A percentile compares a stretch with the other conserved stretches of the same genome.
These are phyloP conservation scores for Edolisoma coerulescens DNA, from an alignment of 2,113 vertebrate genomes.

Conservation along the genomic window DNA sequence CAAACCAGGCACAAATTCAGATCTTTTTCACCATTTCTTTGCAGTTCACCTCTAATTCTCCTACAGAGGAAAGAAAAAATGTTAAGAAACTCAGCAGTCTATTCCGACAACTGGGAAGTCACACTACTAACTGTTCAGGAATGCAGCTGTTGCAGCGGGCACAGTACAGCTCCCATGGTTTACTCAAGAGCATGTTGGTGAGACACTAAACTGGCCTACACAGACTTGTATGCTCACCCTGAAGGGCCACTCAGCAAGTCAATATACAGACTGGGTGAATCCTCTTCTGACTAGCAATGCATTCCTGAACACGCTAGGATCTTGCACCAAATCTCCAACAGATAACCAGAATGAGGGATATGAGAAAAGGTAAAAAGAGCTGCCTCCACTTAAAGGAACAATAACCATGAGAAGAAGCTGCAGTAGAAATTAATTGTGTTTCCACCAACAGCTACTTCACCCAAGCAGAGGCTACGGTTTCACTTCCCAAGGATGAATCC, in stretches of 20 bases:
- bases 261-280: background rate
- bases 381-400: background rate
- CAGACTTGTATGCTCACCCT: background rate
- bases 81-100: background rate
- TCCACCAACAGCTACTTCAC: background rate
- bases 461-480: background rate
- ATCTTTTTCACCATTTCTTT: background rate
- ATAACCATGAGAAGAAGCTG: background rate
- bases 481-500: background rate
- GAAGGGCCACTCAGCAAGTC: background rate
- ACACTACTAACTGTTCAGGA: background rate
- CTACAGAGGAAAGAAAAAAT: background rate
- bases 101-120: background rate
- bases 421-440: background rate
- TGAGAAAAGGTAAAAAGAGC: background rate
- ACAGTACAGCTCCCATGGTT: background rate
- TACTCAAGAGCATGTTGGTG: fast-evolving
- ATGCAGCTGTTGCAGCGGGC: background rate
- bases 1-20: background rate
- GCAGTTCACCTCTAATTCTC: background rate
- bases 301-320: background rate
- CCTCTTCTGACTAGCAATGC: background rate
- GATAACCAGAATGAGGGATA: background rate
- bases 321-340: background rate
- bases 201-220: background rate